These are phyloP conservation scores for Rhagoletis pomonella DNA, from an alignment of 1,140 invertebrate species.

Conservation along the genomic window DNA sequence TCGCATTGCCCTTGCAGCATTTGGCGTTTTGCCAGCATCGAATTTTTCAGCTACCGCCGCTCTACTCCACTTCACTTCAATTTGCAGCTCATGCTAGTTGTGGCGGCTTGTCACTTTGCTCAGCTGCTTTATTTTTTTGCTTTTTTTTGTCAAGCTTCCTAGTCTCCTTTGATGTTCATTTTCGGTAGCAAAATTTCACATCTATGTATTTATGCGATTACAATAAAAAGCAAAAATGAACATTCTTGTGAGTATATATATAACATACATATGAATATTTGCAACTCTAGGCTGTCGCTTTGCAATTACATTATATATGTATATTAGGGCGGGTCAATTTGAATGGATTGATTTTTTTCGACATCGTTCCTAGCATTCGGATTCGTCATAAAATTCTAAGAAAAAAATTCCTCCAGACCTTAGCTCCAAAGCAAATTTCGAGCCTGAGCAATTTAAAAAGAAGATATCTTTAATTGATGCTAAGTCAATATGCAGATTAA, in stretches of 20 bases:
- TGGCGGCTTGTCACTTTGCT: not conserved
- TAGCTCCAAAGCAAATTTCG: not conserved
- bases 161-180: not conserved
- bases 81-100: not conserved
- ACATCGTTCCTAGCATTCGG: too few species aligned
- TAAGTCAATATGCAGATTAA: too few species aligned
- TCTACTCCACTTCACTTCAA: not conserved
- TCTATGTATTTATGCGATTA: not conserved
- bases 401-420: too few species aligned
- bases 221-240: too few species aligned
- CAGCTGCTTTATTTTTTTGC: not conserved
- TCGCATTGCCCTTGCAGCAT: constrained; percentile 28
- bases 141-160: not conserved
- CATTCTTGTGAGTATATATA: not conserved
- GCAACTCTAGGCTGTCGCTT: not conserved
- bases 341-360: too few species aligned
- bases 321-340: too few species aligned
- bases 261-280: too few species aligned
- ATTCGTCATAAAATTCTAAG: too few species aligned
- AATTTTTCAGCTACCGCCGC: not conserved
- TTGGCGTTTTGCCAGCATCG: constrained; percentile 31
- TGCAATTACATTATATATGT: constrained; percentile 21
- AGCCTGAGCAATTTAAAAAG: too few species aligned
- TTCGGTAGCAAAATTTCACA: not conserved
- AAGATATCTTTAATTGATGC: too few species aligned